A percentile compares a stretch with the other conserved stretches of the same genome.
Evolutionary conservation across 2,888 invertebrate genomes (phyloP).

Genomic region (Eupithecia tripunctaria): DNA sequence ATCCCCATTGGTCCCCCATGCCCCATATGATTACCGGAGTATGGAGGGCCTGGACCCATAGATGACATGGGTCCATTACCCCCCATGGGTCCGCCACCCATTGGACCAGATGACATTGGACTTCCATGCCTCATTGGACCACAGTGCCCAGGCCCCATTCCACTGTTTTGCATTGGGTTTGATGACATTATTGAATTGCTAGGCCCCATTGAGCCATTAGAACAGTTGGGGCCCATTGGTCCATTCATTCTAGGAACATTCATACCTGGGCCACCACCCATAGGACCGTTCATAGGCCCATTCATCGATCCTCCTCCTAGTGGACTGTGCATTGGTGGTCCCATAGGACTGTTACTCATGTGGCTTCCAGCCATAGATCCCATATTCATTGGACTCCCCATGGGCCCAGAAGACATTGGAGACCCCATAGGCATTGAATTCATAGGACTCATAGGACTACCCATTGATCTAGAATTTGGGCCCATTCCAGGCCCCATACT

Average conservation of each 20-base stretch:
- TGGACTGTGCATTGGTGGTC: conserved; percentile 90
- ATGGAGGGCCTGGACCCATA: conserved; percentile 80
- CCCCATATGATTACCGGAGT: conserved; percentile 79
- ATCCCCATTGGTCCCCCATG: conserved; percentile 82
- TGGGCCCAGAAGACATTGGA: conserved; percentile 88
- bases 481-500: conserved; percentile 86
- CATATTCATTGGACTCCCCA: conserved; percentile 90
- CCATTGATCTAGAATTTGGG: conserved; percentile 85
- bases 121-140: conserved; percentile 83
- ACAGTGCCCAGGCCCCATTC: conserved; percentile 82
- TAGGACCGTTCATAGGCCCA: conserved; percentile 83
- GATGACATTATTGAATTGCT: conserved; percentile 84
- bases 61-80: conserved; percentile 80
- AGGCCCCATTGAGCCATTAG: conserved; percentile 84
- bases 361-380: conserved; percentile 85
- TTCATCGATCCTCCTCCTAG: conserved; percentile 84
- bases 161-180: conserved; percentile 80
- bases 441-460: conserved; percentile 90
- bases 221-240: conserved; percentile 82
- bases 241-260: conserved; percentile 84
- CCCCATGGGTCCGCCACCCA: conserved; percentile 85
- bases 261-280: conserved; percentile 85
- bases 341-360: conserved; percentile 90
- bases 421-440: conserved; percentile 89
- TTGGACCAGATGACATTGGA: conserved; percentile 81